Evolutionary conservation across 35 echinoderm and acorn worm species (phyloP).

Genomic region (Hemicentrotus pulcherrimus): DNA sequence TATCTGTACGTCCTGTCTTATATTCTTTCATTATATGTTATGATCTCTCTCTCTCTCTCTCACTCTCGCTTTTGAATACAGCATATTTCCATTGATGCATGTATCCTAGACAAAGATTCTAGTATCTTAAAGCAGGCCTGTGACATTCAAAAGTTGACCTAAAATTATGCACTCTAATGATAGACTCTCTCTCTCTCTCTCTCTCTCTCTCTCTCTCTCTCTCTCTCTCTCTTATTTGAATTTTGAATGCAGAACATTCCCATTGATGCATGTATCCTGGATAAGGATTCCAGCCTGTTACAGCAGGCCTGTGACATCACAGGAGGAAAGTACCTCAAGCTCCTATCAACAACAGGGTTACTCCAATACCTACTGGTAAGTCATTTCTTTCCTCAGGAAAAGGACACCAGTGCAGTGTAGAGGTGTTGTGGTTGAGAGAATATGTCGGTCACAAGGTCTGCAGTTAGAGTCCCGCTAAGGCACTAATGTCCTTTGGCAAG

Average conservation of each 20-base stretch:
- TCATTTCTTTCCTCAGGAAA: neutral
- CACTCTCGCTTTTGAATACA: neutral
- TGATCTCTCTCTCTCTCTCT: neutral
- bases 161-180: neutral
- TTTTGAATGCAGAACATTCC: conserved; percentile 59
- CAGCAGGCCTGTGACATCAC: conserved; percentile 99
- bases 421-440: too few relatives aligned
- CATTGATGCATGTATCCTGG: conserved; percentile 93
- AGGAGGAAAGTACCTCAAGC: conserved; percentile 86
- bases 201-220: neutral
- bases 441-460: too few relatives aligned
- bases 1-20: too few relatives aligned
- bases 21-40: neutral
- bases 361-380: conserved; percentile 95
- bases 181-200: neutral
- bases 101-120: conserved; percentile 86
- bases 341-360: conserved; percentile 74
- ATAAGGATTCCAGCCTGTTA: conserved; percentile 83
- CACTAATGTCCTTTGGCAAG: too few relatives aligned
- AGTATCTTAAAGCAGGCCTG: conserved; percentile 91
- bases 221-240: neutral
- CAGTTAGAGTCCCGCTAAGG: too few relatives aligned
- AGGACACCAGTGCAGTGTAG: too few relatives aligned
- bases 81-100: conserved; percentile 88
- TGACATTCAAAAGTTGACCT: conserved; percentile 56